Evolutionary conservation across 2,888 invertebrate species (phyloP).

Genomic region (Ochropacha duplaris): DNA sequence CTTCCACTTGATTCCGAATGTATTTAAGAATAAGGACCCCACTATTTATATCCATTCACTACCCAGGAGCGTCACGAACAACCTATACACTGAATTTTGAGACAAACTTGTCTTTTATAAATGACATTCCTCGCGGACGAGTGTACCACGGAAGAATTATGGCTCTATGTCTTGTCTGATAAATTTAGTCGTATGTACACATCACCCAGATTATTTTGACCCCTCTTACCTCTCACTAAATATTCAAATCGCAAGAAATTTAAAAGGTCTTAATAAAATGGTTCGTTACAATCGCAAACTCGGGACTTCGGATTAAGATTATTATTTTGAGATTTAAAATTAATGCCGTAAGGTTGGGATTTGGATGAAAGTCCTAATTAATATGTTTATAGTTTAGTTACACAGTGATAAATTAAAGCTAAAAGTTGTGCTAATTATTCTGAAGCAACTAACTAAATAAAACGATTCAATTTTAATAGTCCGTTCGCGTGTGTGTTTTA

Average conservation of each 20-base stretch:
- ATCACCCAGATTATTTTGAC: conserved; percentile 37
- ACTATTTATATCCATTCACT: conserved; percentile 45
- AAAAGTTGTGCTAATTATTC: conserved; percentile 7
- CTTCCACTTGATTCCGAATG: conserved; percentile 7
- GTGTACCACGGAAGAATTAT: conserved; percentile 62
- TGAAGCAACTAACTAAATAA: conserved; percentile 4
- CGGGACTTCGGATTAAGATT: conserved; percentile 13
- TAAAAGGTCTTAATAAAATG: conserved; percentile 22
- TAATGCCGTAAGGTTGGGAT: conserved; percentile 10
- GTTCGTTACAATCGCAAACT: conserved; percentile 19
- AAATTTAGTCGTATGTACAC: conserved; percentile 52
- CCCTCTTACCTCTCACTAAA: conserved; percentile 17
- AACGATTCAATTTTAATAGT: not conserved
- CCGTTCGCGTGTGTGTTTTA: not conserved
- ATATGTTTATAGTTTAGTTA: conserved; percentile 24
- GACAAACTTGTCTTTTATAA: conserved; percentile 66
- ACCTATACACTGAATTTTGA: conserved; percentile 60
- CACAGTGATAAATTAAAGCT: conserved; percentile 32
- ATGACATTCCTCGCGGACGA: conserved; percentile 67
- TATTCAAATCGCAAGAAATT: conserved; percentile 14
- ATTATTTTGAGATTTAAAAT: conserved; percentile 19
- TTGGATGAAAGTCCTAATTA: conserved; percentile 12
- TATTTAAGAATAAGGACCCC: conserved; percentile 24
- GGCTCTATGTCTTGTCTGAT: conserved; percentile 64
- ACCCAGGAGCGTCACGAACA: conserved; percentile 49